Percentiles rank a stretch among this genome's conserved stretches.
Evolutionary conservation across 2,888 invertebrate species (phyloP).

Genomic region (Nomada flava): DNA sequence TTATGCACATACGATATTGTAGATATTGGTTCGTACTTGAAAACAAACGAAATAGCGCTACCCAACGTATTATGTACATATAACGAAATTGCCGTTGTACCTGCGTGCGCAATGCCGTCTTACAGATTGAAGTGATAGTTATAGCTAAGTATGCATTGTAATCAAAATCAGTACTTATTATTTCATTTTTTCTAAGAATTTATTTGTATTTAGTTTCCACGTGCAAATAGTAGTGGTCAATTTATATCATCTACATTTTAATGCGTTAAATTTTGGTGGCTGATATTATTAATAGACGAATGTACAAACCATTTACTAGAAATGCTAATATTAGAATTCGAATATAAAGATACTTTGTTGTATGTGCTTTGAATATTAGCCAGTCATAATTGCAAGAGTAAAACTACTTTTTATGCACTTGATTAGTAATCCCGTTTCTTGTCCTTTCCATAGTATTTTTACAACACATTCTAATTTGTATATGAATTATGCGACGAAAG

Average conservation of each 20-base stretch:
- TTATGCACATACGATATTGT: not conserved
- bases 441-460: not conserved
- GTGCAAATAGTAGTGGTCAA: not conserved
- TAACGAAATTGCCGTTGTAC: no score
- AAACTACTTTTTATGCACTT: not conserved
- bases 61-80: no score
- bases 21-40: not conserved
- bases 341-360: not conserved
- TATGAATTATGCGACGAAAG: not conserved
- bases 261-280: not conserved
- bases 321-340: not conserved
- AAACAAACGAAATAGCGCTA: no score
- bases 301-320: no score
- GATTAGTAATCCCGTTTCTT: not conserved
- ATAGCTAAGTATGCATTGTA: not conserved
- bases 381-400: not conserved
- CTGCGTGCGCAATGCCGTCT: no score
- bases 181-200: not conserved
- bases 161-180: not conserved
- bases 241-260: not conserved
- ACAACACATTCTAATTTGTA: not conserved
- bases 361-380: not conserved
- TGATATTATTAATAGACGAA: not conserved
- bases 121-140: no score
- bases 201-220: no score